A percentile compares a stretch with the other conserved stretches of the same genome.
Conservation (phyloP, 2,888 invertebrate species). For the Scaptomyza parva region DNA sequence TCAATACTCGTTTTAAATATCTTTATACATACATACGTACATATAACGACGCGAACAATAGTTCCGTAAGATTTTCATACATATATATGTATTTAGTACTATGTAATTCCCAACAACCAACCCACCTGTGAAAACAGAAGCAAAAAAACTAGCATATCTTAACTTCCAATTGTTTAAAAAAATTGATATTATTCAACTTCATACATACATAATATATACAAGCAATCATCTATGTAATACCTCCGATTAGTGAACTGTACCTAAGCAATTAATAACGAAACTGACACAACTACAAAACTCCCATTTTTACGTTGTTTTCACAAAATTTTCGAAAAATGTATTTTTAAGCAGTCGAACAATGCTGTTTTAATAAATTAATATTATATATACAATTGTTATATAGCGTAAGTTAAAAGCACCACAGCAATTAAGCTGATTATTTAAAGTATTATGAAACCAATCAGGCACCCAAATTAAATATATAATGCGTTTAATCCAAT, state of each 20-base stretch:
- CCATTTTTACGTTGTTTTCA: constrained; percentile 32
- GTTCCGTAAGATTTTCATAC: constrained; percentile 7
- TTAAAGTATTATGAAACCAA: constrained; percentile 52
- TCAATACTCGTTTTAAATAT: constrained; percentile 43
- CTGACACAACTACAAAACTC: constrained; percentile 35
- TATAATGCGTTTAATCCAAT: constrained; percentile 53
- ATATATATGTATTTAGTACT: constrained; percentile 44
- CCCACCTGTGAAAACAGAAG: constrained; percentile 68
- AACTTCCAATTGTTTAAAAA: constrained; percentile 49
- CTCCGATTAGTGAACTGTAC: constrained; percentile 78
- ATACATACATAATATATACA: constrained; percentile 25
- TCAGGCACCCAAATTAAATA: constrained; percentile 44
- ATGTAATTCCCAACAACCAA: constrained; percentile 51
- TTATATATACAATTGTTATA: constrained; percentile 55
- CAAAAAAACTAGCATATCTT: constrained; percentile 66
- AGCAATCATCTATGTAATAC: constrained; percentile 72
- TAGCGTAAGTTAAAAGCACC: constrained; percentile 69
- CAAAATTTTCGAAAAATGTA: constrained; percentile 39
- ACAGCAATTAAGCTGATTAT: constrained; percentile 54
- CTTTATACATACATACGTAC: constrained; percentile 11
- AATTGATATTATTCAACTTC: constrained; percentile 28
- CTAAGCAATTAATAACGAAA: constrained; percentile 55
- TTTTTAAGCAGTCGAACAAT: constrained; percentile 35
- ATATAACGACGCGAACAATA: constrained; percentile 2
- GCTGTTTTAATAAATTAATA: constrained; percentile 43